phyloP scores from a whole-genome alignment of 2,113 vertebrate species.

The Psilopsiagon aurifrons region DNA sequence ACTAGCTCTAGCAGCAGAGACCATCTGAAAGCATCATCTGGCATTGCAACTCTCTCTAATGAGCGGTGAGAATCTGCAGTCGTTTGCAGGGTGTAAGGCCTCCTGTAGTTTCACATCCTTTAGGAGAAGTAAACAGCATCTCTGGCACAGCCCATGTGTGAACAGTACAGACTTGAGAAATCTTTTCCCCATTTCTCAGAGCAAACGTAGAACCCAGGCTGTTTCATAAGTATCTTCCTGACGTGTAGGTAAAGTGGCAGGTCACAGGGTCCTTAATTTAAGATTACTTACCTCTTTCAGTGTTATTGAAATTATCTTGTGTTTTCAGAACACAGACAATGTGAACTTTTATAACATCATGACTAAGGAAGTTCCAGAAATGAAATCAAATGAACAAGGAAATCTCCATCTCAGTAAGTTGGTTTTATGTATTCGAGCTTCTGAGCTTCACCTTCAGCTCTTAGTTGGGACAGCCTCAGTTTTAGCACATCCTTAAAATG shows the following conservation, averaged over 20 bases:
- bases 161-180: background rate
- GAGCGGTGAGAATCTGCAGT: background rate
- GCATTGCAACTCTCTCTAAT: background rate
- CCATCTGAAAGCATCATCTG: background rate
- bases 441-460: background rate
- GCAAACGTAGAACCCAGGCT: background rate
- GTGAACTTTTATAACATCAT: conserved; percentile 99
- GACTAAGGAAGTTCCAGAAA: conserved; percentile 67
- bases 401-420: conserved; percentile 57
- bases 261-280: background rate
- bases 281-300: background rate
- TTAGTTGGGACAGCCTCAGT: background rate
- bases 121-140: background rate
- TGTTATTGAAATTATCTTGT: conserved; percentile 2
- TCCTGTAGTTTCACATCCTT: background rate
- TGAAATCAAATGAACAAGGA: conserved; percentile 5
- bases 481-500: background rate
- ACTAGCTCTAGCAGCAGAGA: background rate
- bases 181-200: background rate
- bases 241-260: background rate
- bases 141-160: background rate
- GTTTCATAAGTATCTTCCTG: background rate
- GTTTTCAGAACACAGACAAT: conserved; percentile 88
- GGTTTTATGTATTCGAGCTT: background rate
- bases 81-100: background rate